Evolutionary conservation across 2,113 vertebrate species (phyloP).

Genomic region (Vombatus ursinus): DNA sequence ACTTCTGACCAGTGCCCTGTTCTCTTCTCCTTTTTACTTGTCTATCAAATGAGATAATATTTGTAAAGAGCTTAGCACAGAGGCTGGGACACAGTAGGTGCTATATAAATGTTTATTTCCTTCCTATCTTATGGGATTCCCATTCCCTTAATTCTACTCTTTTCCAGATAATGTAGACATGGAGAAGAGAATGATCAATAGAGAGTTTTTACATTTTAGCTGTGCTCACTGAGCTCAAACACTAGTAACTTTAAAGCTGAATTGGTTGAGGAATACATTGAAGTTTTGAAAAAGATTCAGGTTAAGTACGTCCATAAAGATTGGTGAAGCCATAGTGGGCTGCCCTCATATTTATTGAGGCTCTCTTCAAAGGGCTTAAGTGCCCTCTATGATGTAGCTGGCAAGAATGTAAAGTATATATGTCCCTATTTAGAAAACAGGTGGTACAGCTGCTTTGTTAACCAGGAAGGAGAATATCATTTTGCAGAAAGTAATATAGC

Average conservation of each 20-base stretch:
- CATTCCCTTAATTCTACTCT: not conserved
- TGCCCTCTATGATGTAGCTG: not conserved
- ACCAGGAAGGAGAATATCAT: not conserved
- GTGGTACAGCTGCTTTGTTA: not conserved
- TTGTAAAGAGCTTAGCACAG: not conserved
- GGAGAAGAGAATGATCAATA: not conserved
- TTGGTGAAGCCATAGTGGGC: not conserved
- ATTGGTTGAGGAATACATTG: conserved; percentile 17
- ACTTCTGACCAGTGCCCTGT: not conserved
- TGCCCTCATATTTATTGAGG: not conserved
- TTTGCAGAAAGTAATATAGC: not conserved
- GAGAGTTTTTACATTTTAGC: not conserved
- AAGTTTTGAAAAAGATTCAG: not conserved
- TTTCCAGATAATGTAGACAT: not conserved
- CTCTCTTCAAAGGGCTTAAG: conserved; percentile 13
- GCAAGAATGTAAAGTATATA: not conserved
- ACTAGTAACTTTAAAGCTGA: conserved; percentile 1
- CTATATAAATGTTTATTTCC: not conserved
- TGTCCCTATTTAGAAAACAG: not conserved
- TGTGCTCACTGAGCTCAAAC: not conserved
- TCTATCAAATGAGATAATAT: not conserved
- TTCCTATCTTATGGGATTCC: not conserved
- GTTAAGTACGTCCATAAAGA: not conserved
- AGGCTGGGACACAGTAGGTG: not conserved
- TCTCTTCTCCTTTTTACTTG: not conserved